Evolutionary conservation across 2,113 vertebrate genomes (phyloP), one percentile per base, ranked within the genome.

Genomic region (Pachypanchax playfairii): DNA sequence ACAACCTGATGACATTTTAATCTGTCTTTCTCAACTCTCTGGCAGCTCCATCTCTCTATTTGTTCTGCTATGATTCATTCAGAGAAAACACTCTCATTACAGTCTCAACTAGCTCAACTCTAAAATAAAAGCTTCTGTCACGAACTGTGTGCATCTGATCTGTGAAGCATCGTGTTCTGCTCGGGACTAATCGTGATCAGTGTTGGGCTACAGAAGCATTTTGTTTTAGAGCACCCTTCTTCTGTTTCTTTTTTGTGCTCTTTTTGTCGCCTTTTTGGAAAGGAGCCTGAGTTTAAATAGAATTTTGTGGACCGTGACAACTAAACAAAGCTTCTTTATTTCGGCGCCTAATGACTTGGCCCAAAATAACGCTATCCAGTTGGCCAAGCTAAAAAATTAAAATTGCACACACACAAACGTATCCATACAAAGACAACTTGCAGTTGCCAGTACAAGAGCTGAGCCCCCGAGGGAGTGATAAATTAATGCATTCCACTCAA

Each of bases 241-340:
- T 70, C 55, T 18, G 9, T 58, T 63, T 65, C n/a, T 48, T 46
- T 38, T 77, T 75, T 64, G 56, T 75, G 54, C 52, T 36, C 36
- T 42, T 70, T 77, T 56, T 70, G 76, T 62, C 13, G 5, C 33
- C n/a, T 46, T 56, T 48, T 24, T 83, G 85, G 83, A 85, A 35
- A 57, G 17, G 15, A 39, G 77, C 82, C 85, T 52, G 58, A 20
- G 83, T 78, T 65, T 75, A 82, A 82, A 81, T 80, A 81, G 66
- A 77, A 84, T 81, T 87, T 89, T 41, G 75, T 80, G 77, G 82
- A 86, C 73, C 75, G 57, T 83, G 86, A 86, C 79, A 79, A 69
- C 71, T 80, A 77, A 82, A 89, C 84, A 86, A 87, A 89, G 85
- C 84, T 67, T 69, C 62, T 85, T 88, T 84, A 85, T 83, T 85